Conservation (phyloP, 2,797 vertebrate genomes). For the Pelobates cultripes region DNA sequence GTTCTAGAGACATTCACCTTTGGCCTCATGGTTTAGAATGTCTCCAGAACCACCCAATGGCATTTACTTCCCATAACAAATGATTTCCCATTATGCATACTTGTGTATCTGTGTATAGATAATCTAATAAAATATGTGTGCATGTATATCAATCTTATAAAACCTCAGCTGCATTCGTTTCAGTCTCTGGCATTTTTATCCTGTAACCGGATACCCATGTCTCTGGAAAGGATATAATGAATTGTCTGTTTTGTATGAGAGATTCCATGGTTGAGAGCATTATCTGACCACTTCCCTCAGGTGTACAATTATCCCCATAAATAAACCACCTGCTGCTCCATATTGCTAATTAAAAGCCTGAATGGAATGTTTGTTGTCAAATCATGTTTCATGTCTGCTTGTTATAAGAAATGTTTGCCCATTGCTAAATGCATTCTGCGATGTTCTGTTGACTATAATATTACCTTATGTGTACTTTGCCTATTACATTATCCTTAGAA, state of each 20-base stretch:
- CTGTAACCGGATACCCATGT: neutral
- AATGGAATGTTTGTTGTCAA: conserved; percentile 34
- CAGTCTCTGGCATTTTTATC: neutral
- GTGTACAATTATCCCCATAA: conserved; percentile 51
- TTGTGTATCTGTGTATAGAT: no score
- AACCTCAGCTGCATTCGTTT: neutral
- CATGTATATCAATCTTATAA: neutral
- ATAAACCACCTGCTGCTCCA: conserved; percentile 40
- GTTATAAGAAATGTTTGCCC: conserved; percentile 11
- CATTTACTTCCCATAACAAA: no score
- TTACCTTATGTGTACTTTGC: neutral
- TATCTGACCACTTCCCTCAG: conserved; percentile 50
- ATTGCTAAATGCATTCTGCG: conserved; percentile 11
- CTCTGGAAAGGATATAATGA: neutral
- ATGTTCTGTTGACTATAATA: neutral
- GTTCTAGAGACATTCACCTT: no score
- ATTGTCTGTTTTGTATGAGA: conserved; percentile 17
- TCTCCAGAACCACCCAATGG: no score
- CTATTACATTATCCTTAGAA: no score
- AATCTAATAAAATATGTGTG: no score
- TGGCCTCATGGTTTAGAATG: no score
- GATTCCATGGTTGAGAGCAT: conserved; percentile 19
- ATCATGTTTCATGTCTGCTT: conserved; percentile 13
- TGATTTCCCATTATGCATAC: no score
- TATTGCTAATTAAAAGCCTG: conserved; percentile 44